Percentiles rank a stretch among this genome's conserved stretches.
These are phyloP conservation scores for Archaeoteleia sp. DNA, from an alignment of 2,888 invertebrate genomes.

Conservation along the genomic window DNA sequence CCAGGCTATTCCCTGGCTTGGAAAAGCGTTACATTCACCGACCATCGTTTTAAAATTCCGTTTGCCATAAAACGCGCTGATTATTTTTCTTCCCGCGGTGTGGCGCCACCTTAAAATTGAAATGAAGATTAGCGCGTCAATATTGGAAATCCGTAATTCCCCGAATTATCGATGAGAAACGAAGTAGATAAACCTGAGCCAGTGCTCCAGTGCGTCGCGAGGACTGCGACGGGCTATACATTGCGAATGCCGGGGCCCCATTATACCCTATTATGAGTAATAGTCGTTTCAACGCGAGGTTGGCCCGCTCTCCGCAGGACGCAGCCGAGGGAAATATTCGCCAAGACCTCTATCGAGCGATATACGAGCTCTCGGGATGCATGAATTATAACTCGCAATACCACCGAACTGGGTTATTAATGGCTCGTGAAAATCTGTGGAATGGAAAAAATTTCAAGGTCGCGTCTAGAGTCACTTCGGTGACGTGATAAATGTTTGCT, in stretches of 20 bases:
- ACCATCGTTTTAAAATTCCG: too few relatives aligned
- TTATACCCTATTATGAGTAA: constrained; percentile 48
- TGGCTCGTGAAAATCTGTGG: constrained; percentile 8
- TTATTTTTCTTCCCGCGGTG: not conserved
- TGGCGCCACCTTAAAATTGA: not conserved
- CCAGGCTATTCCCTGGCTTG: too few relatives aligned
- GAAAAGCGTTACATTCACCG: too few relatives aligned
- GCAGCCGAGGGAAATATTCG: constrained; percentile 22
- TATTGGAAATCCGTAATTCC: constrained; percentile 9
- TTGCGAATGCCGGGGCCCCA: constrained; percentile 38
- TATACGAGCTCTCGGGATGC: constrained; percentile 26
- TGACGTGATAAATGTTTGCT: too few relatives aligned
- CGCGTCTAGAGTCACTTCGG: too few relatives aligned
- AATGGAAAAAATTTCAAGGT: constrained; percentile 13
- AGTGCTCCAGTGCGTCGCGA: constrained; percentile 1
- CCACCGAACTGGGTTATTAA: constrained; percentile 11
- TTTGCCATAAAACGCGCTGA: too few relatives aligned
- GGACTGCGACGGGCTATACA: constrained; percentile 15
- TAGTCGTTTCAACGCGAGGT: constrained; percentile 35
- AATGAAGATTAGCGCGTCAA: not conserved
- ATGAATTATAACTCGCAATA: constrained; percentile 32
- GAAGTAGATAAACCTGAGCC: constrained; percentile 10
- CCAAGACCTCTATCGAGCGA: constrained; percentile 27
- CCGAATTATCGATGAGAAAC: not conserved
- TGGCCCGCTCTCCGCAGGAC: constrained; percentile 16